Base-by-base conservation (phyloP, 2,113 vertebrate genomes). In the Nanorana parkeri region DNA sequence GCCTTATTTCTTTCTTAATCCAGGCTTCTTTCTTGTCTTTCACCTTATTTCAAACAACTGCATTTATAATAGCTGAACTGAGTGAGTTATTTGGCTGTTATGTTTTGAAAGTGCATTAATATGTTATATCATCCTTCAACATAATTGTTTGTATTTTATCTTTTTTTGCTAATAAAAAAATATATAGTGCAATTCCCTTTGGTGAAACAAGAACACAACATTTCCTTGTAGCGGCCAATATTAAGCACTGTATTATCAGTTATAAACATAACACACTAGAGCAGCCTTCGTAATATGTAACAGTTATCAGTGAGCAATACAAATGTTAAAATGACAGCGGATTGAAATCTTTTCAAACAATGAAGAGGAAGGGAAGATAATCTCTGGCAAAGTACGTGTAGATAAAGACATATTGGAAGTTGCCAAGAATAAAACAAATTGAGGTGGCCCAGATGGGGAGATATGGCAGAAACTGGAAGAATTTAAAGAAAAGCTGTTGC, bases 341-440 rank as follows among this genome's bases (percentile, higher is more conserved):
- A 78, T 68, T 78, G 77, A 78, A 78, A 78, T 68, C 47, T 78
- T 78, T 78, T 68, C 51, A 32, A 58, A 68, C 24, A 68, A 78
- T 78, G 61, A 78, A 78, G 64, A 68, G 77, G 77, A 68, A 68
- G 63, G 64, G 19, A 55, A 78, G 77, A 78, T 78, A 58, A 78
- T 68, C 77, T 78, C 64, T 68, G 20, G 77, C 77, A 68, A 78
- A 78, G 77, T 78, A 68, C 19, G 64, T 78, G 77, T 29, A 78
- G 77, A 78, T 78, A 78, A 78, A 78, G 63, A 78, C 63, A 78
- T 68, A 68, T 68, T 78, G 64, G 64, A 78, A 68, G 51, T 78
- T 78, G 77, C 77, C 63, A 78, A 78, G 64, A 78, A 78, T 54
- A 55, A 78, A 78, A 68, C 61, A 78, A 78, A 78, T 78, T 78